Conservation (phyloP, 2,797 vertebrate genomes). For the Antrozous pallidus region DNA sequence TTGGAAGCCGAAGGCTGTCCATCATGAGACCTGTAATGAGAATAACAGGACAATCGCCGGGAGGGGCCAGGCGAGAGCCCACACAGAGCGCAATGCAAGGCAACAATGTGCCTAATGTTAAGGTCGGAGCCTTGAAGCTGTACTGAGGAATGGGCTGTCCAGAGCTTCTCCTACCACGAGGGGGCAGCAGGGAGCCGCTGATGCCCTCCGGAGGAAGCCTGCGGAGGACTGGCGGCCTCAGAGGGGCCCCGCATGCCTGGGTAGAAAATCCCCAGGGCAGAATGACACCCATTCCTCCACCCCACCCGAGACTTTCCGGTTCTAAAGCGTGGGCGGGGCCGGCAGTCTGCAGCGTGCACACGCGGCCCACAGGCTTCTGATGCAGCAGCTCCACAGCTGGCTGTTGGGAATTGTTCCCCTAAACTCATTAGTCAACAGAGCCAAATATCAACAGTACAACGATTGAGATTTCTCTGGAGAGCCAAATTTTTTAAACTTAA, state of each 20-base stretch:
- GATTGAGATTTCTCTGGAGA: no score
- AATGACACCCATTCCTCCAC: background rate
- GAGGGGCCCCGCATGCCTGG: fast-evolving
- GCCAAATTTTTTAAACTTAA: no score
- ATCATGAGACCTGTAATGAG: no score
- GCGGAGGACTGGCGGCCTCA: background rate
- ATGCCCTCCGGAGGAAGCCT: fast-evolving
- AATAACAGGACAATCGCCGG: no score
- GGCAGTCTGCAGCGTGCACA: background rate
- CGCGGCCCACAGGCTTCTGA: background rate
- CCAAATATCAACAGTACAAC: no score
- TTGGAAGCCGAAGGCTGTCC: no score
- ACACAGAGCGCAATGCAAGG: no score
- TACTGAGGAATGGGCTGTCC: background rate
- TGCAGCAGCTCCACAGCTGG: background rate
- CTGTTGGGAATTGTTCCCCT: background rate
- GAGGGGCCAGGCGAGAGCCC: no score
- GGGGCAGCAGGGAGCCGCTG: constrained; percentile 10
- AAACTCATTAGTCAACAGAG: no score
- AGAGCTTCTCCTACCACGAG: constrained; percentile 30
- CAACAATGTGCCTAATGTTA: background rate
- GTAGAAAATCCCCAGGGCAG: background rate
- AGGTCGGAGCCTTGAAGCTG: background rate
- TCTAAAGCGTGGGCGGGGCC: background rate
- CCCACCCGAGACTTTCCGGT: background rate